Evolutionary conservation across 2,797 vertebrate genomes (phyloP).

Genomic region (Ficedula albicollis): DNA sequence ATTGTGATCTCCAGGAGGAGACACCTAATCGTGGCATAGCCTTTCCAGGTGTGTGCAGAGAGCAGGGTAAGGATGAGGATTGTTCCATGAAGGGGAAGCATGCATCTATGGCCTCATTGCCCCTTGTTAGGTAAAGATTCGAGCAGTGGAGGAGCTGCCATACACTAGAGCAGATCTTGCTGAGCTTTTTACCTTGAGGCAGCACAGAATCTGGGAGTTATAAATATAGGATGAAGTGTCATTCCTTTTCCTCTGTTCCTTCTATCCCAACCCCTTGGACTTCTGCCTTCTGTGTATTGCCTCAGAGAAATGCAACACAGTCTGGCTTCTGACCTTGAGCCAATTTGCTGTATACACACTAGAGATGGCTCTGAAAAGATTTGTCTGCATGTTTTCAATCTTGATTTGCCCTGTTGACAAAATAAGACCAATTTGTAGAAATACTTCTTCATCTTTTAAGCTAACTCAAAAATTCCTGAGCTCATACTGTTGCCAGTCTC

Average conservation of each 20-base stretch:
- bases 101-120: accelerated
- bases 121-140: neutral
- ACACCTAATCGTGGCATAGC: neutral
- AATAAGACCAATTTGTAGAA: neutral
- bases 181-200: neutral
- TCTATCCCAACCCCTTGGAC: neutral
- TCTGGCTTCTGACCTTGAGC: neutral
- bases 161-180: neutral
- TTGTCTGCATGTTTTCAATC: neutral
- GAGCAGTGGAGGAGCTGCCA: neutral
- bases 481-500: neutral
- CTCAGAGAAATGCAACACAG: neutral
- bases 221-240: neutral
- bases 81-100: neutral
- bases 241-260: neutral
- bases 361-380: neutral
- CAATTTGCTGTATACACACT: neutral
- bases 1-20: neutral
- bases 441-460: neutral
- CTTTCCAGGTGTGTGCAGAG: neutral
- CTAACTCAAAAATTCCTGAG: neutral
- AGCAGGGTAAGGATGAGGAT: neutral
- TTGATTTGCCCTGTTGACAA: neutral
- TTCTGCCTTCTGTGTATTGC: neutral
- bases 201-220: neutral